These are phyloP conservation scores for Escarpia spicata DNA, from an alignment of 2,888 invertebrate species.

Conservation along the genomic window DNA sequence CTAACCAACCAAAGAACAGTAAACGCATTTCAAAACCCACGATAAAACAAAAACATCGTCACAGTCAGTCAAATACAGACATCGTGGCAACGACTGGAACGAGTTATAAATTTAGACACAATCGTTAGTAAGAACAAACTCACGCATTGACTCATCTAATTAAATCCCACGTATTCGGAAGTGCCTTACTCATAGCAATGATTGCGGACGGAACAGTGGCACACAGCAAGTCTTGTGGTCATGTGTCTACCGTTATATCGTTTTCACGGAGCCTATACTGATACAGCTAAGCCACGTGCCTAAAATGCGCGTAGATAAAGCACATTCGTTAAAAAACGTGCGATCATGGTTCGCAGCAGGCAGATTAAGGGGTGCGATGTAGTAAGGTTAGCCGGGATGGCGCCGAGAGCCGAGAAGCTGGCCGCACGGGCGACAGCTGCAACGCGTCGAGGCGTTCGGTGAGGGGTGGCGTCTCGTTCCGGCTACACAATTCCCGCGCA, in stretches of 20 bases:
- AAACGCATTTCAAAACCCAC: no score
- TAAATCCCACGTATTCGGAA: neutral
- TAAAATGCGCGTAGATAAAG: conserved; percentile 13
- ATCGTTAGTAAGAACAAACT: neutral
- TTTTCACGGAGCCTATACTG: neutral
- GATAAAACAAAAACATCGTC: neutral
- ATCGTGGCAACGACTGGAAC: neutral
- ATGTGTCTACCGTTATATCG: neutral
- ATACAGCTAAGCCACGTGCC: neutral
- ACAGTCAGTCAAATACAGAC: neutral
- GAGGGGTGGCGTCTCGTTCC: neutral
- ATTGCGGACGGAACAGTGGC: neutral
- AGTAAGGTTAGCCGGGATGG: neutral
- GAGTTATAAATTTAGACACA: neutral
- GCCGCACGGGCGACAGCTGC: neutral
- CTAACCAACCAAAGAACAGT: no score
- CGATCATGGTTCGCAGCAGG: neutral
- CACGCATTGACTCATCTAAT: conserved; percentile 1
- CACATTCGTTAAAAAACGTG: neutral
- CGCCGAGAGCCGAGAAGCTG: neutral
- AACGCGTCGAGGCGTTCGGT: neutral
- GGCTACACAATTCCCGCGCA: neutral
- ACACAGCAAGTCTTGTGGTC: neutral
- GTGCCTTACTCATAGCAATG: neutral
- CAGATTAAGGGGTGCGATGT: neutral